phyloP scores from a whole-genome alignment of 2,888 invertebrate genomes.

The Pammene fasciana region DNA sequence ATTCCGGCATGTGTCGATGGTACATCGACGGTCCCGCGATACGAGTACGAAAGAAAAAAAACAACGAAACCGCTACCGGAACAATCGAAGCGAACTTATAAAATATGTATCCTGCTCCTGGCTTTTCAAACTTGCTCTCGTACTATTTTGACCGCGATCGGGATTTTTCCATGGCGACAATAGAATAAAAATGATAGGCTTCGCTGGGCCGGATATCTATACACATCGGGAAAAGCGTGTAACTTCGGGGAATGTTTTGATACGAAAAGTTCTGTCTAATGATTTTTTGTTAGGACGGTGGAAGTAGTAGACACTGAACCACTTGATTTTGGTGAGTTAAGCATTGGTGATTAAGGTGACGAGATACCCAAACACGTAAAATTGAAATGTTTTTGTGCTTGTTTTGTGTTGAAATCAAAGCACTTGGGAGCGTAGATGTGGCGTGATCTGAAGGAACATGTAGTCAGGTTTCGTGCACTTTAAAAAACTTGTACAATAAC shows the following conservation, averaged over 20 bases:
- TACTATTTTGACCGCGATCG: slow-evolving; percentile 79
- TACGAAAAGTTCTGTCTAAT: slow-evolving; percentile 24
- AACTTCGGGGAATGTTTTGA: slow-evolving; percentile 32
- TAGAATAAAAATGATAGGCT: slow-evolving; percentile 41
- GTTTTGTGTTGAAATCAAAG: no score
- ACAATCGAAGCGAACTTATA: slow-evolving; percentile 83
- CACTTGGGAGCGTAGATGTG: no score
- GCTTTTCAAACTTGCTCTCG: slow-evolving; percentile 77
- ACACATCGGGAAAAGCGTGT: slow-evolving; percentile 27
- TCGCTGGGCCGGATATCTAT: slow-evolving; percentile 28
- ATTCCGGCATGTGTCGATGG: slow-evolving; percentile 71
- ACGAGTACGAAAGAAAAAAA: slow-evolving; percentile 65
- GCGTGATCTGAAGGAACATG: no score
- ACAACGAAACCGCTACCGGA: slow-evolving; percentile 70
- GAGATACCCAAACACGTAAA: no score
- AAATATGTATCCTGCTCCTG: slow-evolving; percentile 78
- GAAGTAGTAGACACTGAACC: not conserved
- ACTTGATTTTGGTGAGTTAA: not conserved
- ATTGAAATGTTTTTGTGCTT: no score
- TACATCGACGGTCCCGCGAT: slow-evolving; percentile 73
- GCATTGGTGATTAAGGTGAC: not conserved
- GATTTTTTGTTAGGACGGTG: slow-evolving; percentile 11
- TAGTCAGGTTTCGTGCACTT: no score
- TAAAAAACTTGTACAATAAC: no score
- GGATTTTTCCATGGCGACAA: slow-evolving; percentile 66